Conservation (phyloP, 2,113 vertebrate species). For the Anolis carolinensis region DNA sequence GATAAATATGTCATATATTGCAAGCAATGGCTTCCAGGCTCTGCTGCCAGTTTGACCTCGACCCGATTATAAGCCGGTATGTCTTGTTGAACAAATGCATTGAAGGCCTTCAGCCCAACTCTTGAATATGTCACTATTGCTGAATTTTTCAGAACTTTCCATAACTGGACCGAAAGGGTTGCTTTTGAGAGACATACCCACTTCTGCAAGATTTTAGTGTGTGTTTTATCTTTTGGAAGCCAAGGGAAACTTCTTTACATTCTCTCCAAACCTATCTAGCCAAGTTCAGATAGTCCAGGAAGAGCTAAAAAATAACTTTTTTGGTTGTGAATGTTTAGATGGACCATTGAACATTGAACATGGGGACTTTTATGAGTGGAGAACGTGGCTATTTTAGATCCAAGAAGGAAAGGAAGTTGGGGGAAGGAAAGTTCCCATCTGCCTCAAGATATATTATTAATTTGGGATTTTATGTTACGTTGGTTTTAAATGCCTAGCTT, state of each 20-base stretch:
- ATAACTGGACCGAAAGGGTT: not conserved
- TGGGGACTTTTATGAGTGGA: not conserved
- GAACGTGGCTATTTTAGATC: not conserved
- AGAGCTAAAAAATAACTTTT: too few relatives aligned
- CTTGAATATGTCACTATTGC: not conserved
- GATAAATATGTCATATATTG: too few relatives aligned
- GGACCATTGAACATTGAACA: not conserved
- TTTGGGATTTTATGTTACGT: not conserved
- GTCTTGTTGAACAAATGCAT: not conserved
- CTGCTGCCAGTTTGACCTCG: too few relatives aligned
- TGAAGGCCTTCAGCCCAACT: not conserved
- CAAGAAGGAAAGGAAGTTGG: not conserved
- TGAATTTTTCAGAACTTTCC: not conserved
- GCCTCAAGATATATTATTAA: not conserved
- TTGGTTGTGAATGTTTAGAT: not conserved
- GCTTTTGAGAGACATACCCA: not conserved
- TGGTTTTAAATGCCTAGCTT: not conserved
- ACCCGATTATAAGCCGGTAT: too few relatives aligned
- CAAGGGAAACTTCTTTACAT: not conserved
- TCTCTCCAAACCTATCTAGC: constrained; percentile 5
- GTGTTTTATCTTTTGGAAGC: not conserved
- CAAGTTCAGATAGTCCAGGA: not conserved
- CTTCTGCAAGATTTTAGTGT: not conserved
- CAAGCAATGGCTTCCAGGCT: too few relatives aligned
- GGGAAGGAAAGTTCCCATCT: not conserved